Percentiles rank a stretch among this genome's conserved stretches.
These are phyloP conservation scores for Oegoconia quadripuncta DNA, from an alignment of 2,888 invertebrate genomes.

Conservation along the genomic window DNA sequence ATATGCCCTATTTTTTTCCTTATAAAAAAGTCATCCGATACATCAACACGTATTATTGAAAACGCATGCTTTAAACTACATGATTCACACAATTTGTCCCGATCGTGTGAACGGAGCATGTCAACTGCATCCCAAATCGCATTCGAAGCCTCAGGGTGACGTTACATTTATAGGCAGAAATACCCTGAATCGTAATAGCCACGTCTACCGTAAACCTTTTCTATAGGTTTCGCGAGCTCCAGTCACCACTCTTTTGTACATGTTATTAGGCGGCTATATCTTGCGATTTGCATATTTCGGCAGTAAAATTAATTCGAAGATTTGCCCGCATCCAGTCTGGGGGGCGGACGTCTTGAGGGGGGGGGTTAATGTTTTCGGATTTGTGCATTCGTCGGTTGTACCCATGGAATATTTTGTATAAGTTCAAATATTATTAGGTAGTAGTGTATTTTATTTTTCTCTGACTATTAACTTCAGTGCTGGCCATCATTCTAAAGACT, in stretches of 20 bases:
- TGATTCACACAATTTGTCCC: too few species aligned
- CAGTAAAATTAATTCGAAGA: conserved; percentile 81
- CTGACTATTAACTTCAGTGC: too few species aligned
- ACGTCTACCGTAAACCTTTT: conserved; percentile 20
- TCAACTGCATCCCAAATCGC: too few species aligned
- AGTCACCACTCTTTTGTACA: conserved; percentile 79
- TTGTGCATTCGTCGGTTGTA: conserved; percentile 62
- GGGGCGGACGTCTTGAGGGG: conserved; percentile 35
- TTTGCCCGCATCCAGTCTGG: conserved; percentile 68
- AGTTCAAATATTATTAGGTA: too few species aligned
- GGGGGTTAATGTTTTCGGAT: conserved; percentile 63
- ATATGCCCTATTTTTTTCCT: too few species aligned
- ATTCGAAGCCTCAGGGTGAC: background rate
- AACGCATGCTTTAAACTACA: too few species aligned
- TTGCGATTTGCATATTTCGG: conserved; percentile 77
- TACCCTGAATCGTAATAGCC: background rate
- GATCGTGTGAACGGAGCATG: too few species aligned
- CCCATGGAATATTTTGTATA: too few species aligned
- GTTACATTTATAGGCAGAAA: background rate
- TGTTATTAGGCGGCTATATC: conserved; percentile 78
- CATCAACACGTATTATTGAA: too few species aligned
- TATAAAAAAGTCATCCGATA: too few species aligned
- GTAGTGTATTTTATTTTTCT: too few species aligned
- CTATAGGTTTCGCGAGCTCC: conserved; percentile 50
- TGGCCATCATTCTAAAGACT: too few species aligned